A percentile compares a stretch with the other conserved stretches of the same genome.
These are phyloP conservation scores for Eurytoma adleriae DNA, from an alignment of 2,888 invertebrate genomes.

Conservation along the genomic window DNA sequence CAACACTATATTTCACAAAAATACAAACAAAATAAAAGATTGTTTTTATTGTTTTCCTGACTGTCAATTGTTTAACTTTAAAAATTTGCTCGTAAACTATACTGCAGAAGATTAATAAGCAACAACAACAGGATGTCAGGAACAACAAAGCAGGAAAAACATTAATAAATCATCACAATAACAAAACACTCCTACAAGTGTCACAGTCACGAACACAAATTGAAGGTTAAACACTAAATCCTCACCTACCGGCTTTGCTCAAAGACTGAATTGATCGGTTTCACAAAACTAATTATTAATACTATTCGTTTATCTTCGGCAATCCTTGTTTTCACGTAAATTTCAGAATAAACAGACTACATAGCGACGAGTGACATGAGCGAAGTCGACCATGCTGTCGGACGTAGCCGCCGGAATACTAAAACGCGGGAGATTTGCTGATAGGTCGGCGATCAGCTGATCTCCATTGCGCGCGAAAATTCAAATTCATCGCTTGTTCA, in stretches of 20 bases:
- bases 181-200: conserved; percentile 30
- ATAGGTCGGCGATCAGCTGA: conserved; percentile 17
- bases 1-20: not conserved
- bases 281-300: too few species aligned
- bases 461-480: conserved; percentile 12
- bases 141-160: not conserved
- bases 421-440: conserved; percentile 34
- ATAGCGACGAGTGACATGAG: not conserved
- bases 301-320: too few species aligned
- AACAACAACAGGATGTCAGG: not conserved
- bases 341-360: conserved; percentile 7
- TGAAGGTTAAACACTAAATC: conserved; percentile 14
- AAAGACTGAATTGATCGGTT: not conserved
- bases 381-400: not conserved
- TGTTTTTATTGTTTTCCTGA: not conserved
- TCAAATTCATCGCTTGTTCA: conserved; percentile 1
- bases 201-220: not conserved
- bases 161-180: not conserved
- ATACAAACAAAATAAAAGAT: not conserved
- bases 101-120: not conserved
- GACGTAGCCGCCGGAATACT: not conserved
- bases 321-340: not conserved
- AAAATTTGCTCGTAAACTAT: not conserved
- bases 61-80: too few species aligned
- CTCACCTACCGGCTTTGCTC: not conserved